Conservation (phyloP, 2,888 invertebrate genomes). For the Cataglyphis cursor region DNA sequence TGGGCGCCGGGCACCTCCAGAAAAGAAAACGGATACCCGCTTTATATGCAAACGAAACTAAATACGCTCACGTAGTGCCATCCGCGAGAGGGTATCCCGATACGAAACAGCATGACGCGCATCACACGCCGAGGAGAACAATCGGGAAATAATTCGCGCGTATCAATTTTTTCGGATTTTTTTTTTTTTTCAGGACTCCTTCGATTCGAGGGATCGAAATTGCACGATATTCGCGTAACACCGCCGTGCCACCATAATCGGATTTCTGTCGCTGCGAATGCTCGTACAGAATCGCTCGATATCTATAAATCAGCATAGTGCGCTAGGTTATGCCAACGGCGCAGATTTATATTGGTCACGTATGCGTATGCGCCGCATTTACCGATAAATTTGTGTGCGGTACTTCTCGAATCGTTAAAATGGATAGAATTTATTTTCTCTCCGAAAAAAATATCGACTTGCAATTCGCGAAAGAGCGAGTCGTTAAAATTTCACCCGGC, state of each 20-base stretch:
- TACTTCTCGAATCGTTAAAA: slow-evolving; percentile 49
- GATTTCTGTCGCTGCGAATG: slow-evolving; percentile 51
- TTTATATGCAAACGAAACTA: slow-evolving; percentile 59
- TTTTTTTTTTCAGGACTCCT: background rate
- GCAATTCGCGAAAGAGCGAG: slow-evolving; percentile 25
- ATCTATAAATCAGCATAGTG: slow-evolving; percentile 54
- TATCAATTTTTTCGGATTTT: slow-evolving; percentile 8
- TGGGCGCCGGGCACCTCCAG: slow-evolving; percentile 33
- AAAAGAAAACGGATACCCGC: slow-evolving; percentile 51
- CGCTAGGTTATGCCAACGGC: slow-evolving; percentile 46
- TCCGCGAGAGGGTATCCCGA: slow-evolving; percentile 1
- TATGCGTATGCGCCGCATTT: slow-evolving; percentile 34
- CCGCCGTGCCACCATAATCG: slow-evolving; percentile 44
- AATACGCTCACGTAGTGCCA: slow-evolving; percentile 44
- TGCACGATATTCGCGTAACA: slow-evolving; percentile 29
- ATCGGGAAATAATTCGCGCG: slow-evolving; percentile 13
- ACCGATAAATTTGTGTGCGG: slow-evolving; percentile 45
- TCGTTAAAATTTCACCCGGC: slow-evolving; percentile 31
- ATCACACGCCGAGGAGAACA: background rate
- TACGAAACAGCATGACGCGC: background rate
- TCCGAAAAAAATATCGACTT: slow-evolving; percentile 5
- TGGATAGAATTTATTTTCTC: slow-evolving; percentile 42
- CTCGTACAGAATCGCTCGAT: slow-evolving; percentile 47
- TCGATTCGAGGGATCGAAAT: slow-evolving; percentile 27
- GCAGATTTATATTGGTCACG: slow-evolving; percentile 57